Percentiles rank a stretch among this genome's conserved stretches.
Conservation (phyloP, 2,888 invertebrate genomes). For the Drosophila lutescens region DNA sequence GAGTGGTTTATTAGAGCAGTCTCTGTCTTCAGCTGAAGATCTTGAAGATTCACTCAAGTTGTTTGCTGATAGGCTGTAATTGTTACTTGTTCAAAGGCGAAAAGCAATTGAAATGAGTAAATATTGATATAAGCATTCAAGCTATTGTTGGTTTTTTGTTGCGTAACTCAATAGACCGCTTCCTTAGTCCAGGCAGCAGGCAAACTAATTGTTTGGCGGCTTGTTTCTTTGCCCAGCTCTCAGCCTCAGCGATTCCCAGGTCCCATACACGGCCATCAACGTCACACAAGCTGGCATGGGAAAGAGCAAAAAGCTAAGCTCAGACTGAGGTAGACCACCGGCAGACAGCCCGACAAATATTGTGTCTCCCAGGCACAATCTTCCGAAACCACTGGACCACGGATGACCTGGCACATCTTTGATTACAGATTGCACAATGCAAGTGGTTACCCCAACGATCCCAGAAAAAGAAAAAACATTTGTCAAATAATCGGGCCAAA, state of each 20-base stretch:
- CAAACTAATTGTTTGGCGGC: constrained; percentile 13
- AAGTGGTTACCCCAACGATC: constrained; percentile 8
- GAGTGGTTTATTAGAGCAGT: constrained; percentile 41
- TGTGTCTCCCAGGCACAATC: constrained; percentile 12
- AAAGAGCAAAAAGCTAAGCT: constrained; percentile 26
- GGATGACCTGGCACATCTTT: constrained; percentile 55
- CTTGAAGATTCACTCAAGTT: neutral
- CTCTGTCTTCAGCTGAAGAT: constrained; percentile 14
- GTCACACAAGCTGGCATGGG: constrained; percentile 33
- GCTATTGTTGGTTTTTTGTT: neutral
- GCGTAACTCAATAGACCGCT: constrained; percentile 1
- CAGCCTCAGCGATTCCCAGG: constrained; percentile 12
- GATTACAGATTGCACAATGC: constrained; percentile 45
- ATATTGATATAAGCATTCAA: neutral
- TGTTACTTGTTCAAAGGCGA: constrained; percentile 1
- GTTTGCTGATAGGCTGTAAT: constrained; percentile 8
- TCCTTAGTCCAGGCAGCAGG: constrained; percentile 4
- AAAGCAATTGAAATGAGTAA: constrained; percentile 1
- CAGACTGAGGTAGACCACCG: constrained; percentile 13
- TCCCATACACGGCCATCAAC: constrained; percentile 21
- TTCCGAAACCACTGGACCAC: constrained; percentile 39
- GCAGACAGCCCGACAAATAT: constrained; percentile 6
- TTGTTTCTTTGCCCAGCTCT: constrained; percentile 4
- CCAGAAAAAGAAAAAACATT: constrained; percentile 10
- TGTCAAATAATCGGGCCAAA: constrained; percentile 29